phyloP scores from a whole-genome alignment of 2,113 vertebrate genomes.

The Sinosuthora webbiana region DNA sequence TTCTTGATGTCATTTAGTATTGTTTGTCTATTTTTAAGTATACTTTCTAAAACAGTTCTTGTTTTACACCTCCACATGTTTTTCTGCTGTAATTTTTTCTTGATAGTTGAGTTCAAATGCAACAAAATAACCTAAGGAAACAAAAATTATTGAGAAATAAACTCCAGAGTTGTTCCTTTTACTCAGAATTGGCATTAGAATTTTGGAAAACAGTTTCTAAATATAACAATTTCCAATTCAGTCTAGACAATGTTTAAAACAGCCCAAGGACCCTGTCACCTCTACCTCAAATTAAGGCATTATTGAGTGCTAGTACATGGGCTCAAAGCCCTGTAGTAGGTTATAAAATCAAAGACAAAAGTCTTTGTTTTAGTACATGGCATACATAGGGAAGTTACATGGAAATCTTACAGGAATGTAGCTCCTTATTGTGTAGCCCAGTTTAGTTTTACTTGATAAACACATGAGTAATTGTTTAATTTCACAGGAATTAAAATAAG shows the following conservation, averaged over 20 bases:
- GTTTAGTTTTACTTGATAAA: background rate
- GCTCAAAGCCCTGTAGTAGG: background rate
- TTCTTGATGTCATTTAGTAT: background rate
- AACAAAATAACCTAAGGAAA: background rate
- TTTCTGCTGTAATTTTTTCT: background rate
- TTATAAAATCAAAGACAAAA: background rate
- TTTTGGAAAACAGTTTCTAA: background rate
- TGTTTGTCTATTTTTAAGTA: background rate
- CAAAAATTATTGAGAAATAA: background rate
- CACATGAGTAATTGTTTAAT: slow-evolving; percentile 18
- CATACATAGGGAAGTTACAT: background rate
- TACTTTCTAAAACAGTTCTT: background rate
- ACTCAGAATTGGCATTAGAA: background rate
- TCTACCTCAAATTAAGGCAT: background rate
- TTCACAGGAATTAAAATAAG: slow-evolving; percentile 6
- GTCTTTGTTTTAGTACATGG: background rate
- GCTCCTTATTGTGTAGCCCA: background rate
- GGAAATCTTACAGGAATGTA: slow-evolving; percentile 2
- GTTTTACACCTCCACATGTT: background rate
- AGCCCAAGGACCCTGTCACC: background rate
- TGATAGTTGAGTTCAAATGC: background rate
- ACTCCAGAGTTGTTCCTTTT: background rate
- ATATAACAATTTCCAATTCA: background rate
- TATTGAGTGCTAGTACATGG: background rate
- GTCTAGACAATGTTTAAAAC: background rate